A percentile compares a stretch with the other conserved stretches of the same genome.
Evolutionary conservation across 2,113 vertebrate species (phyloP).

Genomic region (Centropus unirufus): DNA sequence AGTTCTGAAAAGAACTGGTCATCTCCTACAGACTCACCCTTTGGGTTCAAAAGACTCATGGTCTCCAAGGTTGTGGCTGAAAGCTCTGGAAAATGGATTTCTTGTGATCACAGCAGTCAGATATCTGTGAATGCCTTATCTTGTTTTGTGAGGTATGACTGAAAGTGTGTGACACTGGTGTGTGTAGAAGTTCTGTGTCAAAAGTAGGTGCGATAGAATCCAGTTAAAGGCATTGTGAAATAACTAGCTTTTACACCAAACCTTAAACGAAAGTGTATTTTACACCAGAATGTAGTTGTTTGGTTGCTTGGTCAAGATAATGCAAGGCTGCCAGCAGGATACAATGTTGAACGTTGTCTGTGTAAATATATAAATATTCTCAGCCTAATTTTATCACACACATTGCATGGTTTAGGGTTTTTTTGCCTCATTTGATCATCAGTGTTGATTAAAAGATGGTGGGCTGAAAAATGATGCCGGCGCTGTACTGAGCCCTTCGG

Average conservation of each 20-base stretch:
- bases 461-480: conserved; percentile 20
- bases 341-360: conserved; percentile 18
- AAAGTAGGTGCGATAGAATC: background rate
- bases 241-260: conserved; percentile 24
- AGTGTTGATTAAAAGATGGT: conserved; percentile 29
- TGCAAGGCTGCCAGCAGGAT: background rate
- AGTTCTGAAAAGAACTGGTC: background rate
- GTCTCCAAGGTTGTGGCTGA: background rate
- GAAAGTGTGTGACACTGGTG: background rate
- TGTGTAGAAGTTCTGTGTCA: background rate
- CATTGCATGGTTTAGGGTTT: conserved; percentile 54
- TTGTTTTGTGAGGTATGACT: background rate
- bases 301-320: background rate
- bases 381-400: conserved; percentile 21
- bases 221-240: background rate
- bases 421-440: conserved; percentile 25
- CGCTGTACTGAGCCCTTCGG: conserved; percentile 34
- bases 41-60: background rate
- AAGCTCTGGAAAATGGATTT: conserved; percentile 25
- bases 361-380: conserved; percentile 68
- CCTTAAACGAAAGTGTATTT: background rate
- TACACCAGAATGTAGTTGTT: conserved; percentile 47
- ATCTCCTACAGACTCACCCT: background rate
- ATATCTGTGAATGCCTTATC: conserved; percentile 29
- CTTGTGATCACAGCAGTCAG: background rate